Percentiles rank a stretch among this genome's conserved stretches.
These are phyloP conservation scores for Xylocopa sonorina DNA, from an alignment of 1,140 invertebrate genomes.

Conservation along the genomic window DNA sequence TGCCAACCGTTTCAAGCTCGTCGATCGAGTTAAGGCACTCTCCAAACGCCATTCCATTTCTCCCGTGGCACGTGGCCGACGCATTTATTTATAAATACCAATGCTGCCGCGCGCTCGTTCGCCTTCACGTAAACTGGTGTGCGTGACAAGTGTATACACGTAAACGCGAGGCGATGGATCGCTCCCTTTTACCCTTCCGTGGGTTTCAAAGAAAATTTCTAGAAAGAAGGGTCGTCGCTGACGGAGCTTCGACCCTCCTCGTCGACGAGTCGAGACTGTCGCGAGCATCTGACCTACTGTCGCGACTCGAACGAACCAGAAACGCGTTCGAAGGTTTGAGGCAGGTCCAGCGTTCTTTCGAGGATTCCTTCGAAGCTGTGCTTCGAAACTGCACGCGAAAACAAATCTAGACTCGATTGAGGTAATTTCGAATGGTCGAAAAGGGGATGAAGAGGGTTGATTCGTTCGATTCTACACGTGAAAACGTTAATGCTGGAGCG, in stretches of 20 bases:
- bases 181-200: too few relatives aligned
- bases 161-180: constrained; percentile 3
- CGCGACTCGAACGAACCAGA: not conserved
- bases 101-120: constrained; percentile 51
- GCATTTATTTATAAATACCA: constrained; percentile 75
- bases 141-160: constrained; percentile 20
- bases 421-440: too few relatives aligned
- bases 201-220: too few relatives aligned
- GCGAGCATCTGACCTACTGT: constrained; percentile 1
- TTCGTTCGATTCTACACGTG: not conserved
- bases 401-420: too few relatives aligned
- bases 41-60: constrained; percentile 65
- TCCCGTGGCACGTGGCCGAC: constrained; percentile 69
- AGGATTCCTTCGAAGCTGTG: not conserved
- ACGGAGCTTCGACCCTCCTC: constrained; percentile 62
- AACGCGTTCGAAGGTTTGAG: not conserved
- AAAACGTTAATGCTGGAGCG: not conserved
- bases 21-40: constrained; percentile 68
- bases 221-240: too few relatives aligned
- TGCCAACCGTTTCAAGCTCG: constrained; percentile 43
- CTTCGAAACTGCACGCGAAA: too few relatives aligned
- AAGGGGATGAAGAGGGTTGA: too few relatives aligned
- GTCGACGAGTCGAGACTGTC: constrained; percentile 41
- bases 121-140: not conserved
- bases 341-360: not conserved